These are phyloP conservation scores for Notodonta ziczac DNA, from an alignment of 2,888 invertebrate genomes.

Conservation along the genomic window DNA sequence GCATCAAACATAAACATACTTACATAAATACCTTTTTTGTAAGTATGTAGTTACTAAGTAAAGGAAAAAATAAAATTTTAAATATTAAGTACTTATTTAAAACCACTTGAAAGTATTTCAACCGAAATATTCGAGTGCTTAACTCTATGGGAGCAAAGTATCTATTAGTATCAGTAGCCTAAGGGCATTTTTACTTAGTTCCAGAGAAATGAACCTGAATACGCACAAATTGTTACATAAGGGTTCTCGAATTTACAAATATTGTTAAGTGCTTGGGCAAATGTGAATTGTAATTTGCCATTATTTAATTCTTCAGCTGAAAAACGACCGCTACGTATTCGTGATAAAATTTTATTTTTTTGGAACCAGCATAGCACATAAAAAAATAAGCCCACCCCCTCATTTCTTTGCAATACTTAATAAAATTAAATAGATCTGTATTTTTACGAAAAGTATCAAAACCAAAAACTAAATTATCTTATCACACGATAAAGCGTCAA, in stretches of 20 bases:
- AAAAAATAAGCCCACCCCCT: too few species aligned
- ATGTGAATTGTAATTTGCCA: neutral
- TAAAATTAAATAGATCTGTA: too few species aligned
- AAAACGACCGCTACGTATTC: too few species aligned
- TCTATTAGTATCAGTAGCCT: constrained; percentile 60
- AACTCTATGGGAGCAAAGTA: constrained; percentile 40
- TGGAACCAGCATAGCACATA: too few species aligned
- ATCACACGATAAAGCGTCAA: neutral
- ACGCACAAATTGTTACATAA: constrained; percentile 17
- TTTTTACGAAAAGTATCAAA: too few species aligned
- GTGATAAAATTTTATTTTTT: too few species aligned
- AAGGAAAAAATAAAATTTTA: too few species aligned
- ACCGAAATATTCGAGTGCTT: constrained; percentile 28
- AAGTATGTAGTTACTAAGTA: too few species aligned
- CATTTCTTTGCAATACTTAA: too few species aligned
- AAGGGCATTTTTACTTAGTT: constrained; percentile 44
- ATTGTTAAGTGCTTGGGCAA: neutral
- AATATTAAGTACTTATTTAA: constrained; percentile 45
- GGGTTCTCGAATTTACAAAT: constrained; percentile 14
- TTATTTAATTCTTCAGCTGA: too few species aligned
- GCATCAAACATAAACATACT: too few species aligned
- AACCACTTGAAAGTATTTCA: constrained; percentile 46
- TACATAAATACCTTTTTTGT: too few species aligned
- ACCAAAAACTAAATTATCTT: neutral
- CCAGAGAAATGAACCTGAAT: constrained; percentile 28